phyloP scores from a whole-genome alignment of 2,113 vertebrate species.

The Smithornis capensis region DNA sequence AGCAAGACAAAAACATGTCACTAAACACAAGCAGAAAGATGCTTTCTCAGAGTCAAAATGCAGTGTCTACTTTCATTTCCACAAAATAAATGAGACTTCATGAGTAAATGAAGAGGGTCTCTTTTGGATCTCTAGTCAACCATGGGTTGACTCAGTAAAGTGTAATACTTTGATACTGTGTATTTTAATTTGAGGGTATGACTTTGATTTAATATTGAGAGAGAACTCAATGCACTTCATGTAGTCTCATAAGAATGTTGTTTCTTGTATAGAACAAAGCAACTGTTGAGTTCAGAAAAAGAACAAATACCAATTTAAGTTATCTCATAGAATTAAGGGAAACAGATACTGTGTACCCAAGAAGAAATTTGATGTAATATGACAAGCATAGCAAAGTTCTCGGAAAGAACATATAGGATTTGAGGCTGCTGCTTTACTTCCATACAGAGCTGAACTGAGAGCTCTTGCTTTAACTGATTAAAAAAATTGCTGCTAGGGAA shows the following conservation, averaged over 20 bases:
- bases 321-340: background rate
- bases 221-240: background rate
- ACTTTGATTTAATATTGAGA: background rate
- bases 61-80: background rate
- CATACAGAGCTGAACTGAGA: background rate
- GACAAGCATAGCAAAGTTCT: background rate
- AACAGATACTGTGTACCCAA: background rate
- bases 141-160: background rate
- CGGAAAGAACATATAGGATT: background rate
- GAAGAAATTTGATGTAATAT: background rate
- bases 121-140: background rate
- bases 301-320: background rate
- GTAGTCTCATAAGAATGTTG: background rate
- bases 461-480: background rate
- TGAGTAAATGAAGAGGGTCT: background rate
- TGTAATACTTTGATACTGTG: background rate
- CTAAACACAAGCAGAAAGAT: background rate
- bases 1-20: slow-evolving; percentile 19
- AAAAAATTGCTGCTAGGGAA: background rate
- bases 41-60: background rate
- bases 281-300: background rate
- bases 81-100: background rate
- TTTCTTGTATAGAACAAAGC: background rate
- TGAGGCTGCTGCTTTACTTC: background rate
- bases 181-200: background rate